Percentiles rank a stretch among this genome's conserved stretches.
These are phyloP conservation scores for Ellobius talpinus DNA, from an alignment of 2,113 vertebrate species.

Conservation along the genomic window DNA sequence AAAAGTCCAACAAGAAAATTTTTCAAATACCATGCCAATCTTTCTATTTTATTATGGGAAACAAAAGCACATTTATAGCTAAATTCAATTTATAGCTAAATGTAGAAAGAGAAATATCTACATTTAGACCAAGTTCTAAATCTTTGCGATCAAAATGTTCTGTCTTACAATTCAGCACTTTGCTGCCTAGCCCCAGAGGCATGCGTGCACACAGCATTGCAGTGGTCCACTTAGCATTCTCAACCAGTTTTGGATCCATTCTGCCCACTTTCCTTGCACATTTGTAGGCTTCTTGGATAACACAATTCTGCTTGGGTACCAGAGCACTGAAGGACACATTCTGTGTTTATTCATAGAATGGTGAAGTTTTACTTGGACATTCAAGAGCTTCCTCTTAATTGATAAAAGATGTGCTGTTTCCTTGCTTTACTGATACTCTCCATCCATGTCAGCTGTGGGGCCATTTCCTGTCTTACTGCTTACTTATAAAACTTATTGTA, in stretches of 20 bases:
- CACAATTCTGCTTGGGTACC: neutral
- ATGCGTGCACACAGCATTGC: neutral
- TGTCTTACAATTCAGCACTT: neutral
- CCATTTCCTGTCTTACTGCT: neutral
- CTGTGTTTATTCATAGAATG: neutral
- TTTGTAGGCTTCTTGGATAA: neutral
- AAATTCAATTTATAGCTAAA: constrained; percentile 54
- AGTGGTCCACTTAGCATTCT: neutral
- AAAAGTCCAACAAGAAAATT: constrained; percentile 18
- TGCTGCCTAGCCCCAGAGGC: neutral
- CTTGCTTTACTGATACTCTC: neutral
- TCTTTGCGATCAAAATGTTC: neutral
- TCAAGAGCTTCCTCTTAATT: neutral
- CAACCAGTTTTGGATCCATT: neutral
- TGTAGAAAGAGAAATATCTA: constrained; percentile 22
- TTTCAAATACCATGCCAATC: neutral
- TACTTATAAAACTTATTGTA: neutral
- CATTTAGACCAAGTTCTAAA: neutral
- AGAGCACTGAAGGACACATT: neutral
- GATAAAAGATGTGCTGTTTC: neutral
- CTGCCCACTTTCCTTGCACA: neutral
- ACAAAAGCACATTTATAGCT: neutral
- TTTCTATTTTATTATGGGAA: neutral
- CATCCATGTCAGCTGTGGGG: neutral
- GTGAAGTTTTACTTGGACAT: neutral